A percentile compares a stretch with the other conserved stretches of the same genome.
phyloP scores from a whole-genome alignment of 2,113 vertebrate genomes.

The Sceloporus tristichus region DNA sequence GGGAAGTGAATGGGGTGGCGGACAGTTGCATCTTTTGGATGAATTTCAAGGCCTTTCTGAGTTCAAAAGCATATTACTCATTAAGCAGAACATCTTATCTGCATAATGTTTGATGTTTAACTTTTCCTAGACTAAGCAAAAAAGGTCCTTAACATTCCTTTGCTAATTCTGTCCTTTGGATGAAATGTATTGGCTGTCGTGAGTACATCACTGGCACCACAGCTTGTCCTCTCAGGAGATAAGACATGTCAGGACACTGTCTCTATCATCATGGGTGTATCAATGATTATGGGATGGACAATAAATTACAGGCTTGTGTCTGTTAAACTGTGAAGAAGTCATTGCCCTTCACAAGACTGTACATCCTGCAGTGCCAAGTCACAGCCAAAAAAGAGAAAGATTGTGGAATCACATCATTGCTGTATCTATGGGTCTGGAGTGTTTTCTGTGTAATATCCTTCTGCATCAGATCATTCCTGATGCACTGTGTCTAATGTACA shows the following conservation, averaged over 20 bases:
- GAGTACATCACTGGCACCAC: not conserved
- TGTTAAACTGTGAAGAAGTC: not conserved
- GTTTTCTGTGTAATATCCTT: not conserved
- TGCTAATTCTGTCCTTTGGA: not conserved
- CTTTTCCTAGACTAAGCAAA: constrained; percentile 4
- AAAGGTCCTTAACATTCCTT: constrained; percentile 7
- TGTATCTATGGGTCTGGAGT: not conserved
- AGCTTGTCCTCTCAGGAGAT: constrained; percentile 3
- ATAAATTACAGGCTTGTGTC: not conserved
- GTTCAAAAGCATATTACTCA: not conserved
- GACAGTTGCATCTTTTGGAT: not conserved
- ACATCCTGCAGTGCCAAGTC: not conserved
- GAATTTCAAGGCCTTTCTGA: not conserved
- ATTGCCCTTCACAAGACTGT: not conserved
- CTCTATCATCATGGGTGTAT: not conserved
- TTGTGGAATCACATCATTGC: not conserved
- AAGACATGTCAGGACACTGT: not conserved
- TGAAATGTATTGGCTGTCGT: not conserved
- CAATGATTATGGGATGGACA: not conserved
- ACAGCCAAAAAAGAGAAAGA: not conserved
- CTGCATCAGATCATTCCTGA: not conserved
- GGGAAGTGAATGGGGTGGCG: not conserved
- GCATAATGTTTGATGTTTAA: not conserved
- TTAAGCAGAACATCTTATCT: not conserved
- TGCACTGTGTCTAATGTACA: not conserved